A percentile compares a stretch with the other conserved stretches of the same genome.
Conservation (phyloP, 2,888 invertebrate species). For the Parelbella ahira region DNA sequence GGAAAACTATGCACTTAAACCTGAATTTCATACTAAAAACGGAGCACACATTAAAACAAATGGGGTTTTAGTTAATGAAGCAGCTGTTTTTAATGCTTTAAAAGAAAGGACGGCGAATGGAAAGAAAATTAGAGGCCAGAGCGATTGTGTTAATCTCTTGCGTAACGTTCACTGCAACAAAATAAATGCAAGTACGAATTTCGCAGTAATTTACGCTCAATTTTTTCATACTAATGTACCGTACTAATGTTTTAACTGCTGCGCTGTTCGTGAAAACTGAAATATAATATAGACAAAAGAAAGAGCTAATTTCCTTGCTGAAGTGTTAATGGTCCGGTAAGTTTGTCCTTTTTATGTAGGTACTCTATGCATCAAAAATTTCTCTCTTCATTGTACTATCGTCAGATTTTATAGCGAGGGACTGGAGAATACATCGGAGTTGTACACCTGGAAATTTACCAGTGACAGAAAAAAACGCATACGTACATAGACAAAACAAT, state of each 20-base stretch:
- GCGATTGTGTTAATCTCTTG: conserved; percentile 23
- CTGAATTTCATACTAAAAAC: conserved; percentile 14
- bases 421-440: no score
- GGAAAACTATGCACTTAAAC: conserved; percentile 12
- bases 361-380: no score
- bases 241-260: conserved; percentile 6
- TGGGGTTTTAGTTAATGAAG: conserved; percentile 23
- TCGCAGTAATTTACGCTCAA: conserved; percentile 13
- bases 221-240: conserved; percentile 14
- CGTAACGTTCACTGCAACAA: conserved; percentile 18
- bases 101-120: conserved; percentile 23
- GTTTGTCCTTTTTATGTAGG: no score
- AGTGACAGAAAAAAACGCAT: no score
- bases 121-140: conserved; percentile 20
- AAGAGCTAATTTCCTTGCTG: conserved; percentile 4
- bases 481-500: no score
- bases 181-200: conserved; percentile 19
- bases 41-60: conserved; percentile 23
- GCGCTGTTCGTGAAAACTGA: conserved; percentile 7
- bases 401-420: no score
- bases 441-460: no score
- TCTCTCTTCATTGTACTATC: no score
- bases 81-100: conserved; percentile 25
- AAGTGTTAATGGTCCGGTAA: conserved; percentile 3
- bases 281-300: conserved; percentile 7